phyloP scores from a whole-genome alignment of 2,113 vertebrate species.

The Patagioenas fasciata region DNA sequence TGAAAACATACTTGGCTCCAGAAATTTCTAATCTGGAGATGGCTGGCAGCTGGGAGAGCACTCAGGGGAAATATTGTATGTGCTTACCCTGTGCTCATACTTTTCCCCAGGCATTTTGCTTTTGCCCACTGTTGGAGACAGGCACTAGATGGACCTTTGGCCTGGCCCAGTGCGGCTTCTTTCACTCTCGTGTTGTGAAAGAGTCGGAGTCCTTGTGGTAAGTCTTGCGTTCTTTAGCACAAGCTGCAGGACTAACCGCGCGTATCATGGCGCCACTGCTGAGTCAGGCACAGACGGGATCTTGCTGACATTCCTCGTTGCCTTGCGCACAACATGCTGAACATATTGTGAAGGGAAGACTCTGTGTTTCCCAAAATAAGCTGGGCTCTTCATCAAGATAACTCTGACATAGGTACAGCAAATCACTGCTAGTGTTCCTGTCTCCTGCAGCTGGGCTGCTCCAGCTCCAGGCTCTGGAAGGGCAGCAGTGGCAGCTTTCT shows the following conservation, averaged over 20 bases:
- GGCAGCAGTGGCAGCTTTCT: neutral
- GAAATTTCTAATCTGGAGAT: conserved; percentile 28
- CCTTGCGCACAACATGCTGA: neutral
- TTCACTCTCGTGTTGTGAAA: conserved; percentile 9
- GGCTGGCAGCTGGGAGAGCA: conserved; percentile 7
- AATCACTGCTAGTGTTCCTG: neutral
- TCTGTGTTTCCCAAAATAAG: neutral
- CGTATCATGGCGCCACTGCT: conserved; percentile 1
- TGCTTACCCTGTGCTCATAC: conserved; percentile 56
- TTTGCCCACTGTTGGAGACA: conserved; percentile 58
- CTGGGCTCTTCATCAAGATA: neutral
- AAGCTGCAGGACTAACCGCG: neutral
- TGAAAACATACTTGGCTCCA: conserved; percentile 25
- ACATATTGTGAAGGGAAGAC: neutral
- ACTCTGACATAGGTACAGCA: neutral
- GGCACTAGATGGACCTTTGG: conserved; percentile 55
- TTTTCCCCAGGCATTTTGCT: conserved; percentile 60
- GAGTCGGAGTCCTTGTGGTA: conserved; percentile 41
- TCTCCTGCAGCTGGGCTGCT: neutral
- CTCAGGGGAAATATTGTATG: conserved; percentile 57
- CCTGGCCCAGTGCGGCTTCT: conserved; percentile 43
- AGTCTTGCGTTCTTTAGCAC: neutral
- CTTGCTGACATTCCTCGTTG: neutral
- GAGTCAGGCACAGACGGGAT: conserved; percentile 29
- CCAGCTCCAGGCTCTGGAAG: neutral